Percentiles rank a stretch among this genome's conserved stretches.
Conservation (phyloP, 2,888 invertebrate species). For the Coecobrya sp. region DNA sequence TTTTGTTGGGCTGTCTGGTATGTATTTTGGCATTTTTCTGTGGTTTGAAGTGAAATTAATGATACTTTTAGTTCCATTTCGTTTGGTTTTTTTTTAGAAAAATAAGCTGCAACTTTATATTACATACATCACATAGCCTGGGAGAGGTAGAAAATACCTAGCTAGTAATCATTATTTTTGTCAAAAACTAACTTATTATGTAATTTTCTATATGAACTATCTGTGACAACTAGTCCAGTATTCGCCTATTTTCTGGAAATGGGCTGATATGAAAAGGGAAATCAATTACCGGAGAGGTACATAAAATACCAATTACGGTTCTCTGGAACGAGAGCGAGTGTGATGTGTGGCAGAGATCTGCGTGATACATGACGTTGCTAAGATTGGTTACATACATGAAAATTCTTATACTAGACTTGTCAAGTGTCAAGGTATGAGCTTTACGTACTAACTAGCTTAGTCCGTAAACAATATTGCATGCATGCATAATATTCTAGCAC, state of each 20-base stretch:
- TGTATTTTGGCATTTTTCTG: too few species aligned
- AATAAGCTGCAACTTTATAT: not conserved
- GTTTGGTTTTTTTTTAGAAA: not conserved
- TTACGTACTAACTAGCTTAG: too few species aligned
- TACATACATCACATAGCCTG: not conserved
- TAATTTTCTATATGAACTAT: not conserved
- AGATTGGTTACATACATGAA: too few species aligned
- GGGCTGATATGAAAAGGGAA: conserved; percentile 33
- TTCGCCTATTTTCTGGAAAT: not conserved
- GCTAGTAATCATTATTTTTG: not conserved
- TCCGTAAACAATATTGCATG: too few species aligned
- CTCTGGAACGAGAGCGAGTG: conserved; percentile 3
- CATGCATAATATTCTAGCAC: too few species aligned
- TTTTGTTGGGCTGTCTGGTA: not conserved
- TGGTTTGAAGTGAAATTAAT: too few species aligned
- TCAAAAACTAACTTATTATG: not conserved
- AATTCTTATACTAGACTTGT: too few species aligned
- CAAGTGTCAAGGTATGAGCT: too few species aligned
- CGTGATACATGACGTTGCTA: too few species aligned
- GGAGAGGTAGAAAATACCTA: not conserved
- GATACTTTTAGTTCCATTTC: not conserved
- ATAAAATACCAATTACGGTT: conserved; percentile 6
- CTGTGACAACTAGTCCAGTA: not conserved
- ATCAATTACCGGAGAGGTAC: conserved; percentile 57
- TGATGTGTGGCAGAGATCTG: not conserved